phyloP scores from a whole-genome alignment of 2,797 vertebrate genomes.

The Falco rusticolus region DNA sequence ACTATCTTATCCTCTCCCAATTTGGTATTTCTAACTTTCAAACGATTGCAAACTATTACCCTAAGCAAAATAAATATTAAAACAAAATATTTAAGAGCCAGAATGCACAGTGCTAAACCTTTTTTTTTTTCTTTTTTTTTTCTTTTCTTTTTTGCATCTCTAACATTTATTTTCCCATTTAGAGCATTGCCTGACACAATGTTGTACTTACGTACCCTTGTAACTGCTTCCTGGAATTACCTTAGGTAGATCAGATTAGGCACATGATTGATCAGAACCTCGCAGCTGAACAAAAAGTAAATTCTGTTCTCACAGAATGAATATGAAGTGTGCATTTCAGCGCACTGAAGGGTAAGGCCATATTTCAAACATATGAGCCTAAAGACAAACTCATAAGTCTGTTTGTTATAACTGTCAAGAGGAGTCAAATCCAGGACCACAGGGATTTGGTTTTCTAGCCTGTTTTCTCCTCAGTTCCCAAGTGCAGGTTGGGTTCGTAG shows the following conservation, averaged over 20 bases:
- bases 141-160: background rate
- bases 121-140: background rate
- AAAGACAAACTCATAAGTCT: background rate
- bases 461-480: background rate
- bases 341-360: background rate
- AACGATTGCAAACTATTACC: background rate
- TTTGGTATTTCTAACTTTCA: background rate
- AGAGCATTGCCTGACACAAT: background rate
- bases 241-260: background rate
- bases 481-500: background rate
- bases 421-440: background rate
- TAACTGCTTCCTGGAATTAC: background rate
- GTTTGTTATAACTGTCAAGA: background rate
- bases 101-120: background rate
- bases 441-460: background rate
- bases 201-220: background rate
- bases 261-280: background rate
- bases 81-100: background rate
- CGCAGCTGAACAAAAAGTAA: background rate
- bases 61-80: background rate
- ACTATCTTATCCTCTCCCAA: background rate
- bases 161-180: background rate
- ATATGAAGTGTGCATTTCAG: background rate
- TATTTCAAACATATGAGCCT: background rate
- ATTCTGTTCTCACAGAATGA: background rate